Base-by-base conservation (phyloP, 2,797 vertebrate species). In the Tarsius wallacei region DNA sequence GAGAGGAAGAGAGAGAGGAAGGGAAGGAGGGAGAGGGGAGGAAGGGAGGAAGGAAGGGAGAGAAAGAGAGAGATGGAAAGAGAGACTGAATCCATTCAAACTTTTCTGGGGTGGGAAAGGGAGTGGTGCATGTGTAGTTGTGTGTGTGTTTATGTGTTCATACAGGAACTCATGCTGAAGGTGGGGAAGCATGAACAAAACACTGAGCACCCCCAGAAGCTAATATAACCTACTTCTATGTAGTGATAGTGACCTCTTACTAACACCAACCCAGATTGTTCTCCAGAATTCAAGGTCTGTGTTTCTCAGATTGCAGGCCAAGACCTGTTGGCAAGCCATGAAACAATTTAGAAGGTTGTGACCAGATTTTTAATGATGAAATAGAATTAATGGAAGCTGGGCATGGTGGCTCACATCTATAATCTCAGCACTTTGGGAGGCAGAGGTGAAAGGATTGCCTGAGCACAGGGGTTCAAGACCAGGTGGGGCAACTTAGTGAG, bases 21-120 rank as follows among this genome's bases (percentile, higher is more conserved):
- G 13, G 47, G 53, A 13, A 22, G 1, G 21, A 8, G 13, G n/a
- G 6, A 5, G 10, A 13, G 21, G 1, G 16, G 55, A 2, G 49
- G 66, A 10, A 5, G 28, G 9, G 26, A 49, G 74, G 64, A 36
- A 80, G 33, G 19, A 15, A 31, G 59, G 19, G 15, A 11, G 59
- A 28, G 26, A 63, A 13, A 9, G 1, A n/a, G 49, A 24, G 7
- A 8, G 31, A 15, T 13, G 26, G 19, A 14, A 33, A 49, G 24
- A 31, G 49, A 53, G 15, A 53, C 16, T 55, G 14, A 36, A 61
- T 17, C 26, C 16, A 4, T 9, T 28, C 47, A 61, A 59, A n/a
- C 4, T 9, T 31, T 26, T n/a, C 26, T 9, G 28, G 64, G n/a
- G 28, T 24, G 47, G 51, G 12, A n/a, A 85, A 57, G 5, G 14